Evolutionary conservation across 2,888 invertebrate species (phyloP).

Genomic region (Psococerastis gibbosa): DNA sequence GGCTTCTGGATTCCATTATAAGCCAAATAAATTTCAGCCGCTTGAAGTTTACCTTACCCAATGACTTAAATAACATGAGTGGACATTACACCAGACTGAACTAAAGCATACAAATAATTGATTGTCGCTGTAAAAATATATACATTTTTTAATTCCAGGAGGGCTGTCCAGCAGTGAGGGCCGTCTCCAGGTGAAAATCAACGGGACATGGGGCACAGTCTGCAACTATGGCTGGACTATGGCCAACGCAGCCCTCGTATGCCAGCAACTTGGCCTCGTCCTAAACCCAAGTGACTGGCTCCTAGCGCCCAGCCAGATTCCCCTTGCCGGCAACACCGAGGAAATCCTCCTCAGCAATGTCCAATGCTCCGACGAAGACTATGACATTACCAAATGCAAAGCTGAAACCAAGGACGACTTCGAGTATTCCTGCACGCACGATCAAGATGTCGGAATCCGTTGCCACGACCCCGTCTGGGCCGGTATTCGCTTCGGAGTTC

Average conservation of each 20-base stretch:
- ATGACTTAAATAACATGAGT: no score
- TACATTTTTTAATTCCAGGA: not conserved
- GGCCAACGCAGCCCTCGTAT: conserved; percentile 77
- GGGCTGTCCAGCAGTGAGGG: not conserved
- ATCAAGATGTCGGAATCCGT: conserved; percentile 70
- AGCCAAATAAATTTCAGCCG: no score
- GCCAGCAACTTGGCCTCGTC: conserved; percentile 84
- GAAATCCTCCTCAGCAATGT: conserved; percentile 68
- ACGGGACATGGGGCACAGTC: conserved; percentile 89
- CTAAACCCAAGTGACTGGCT: conserved; percentile 86
- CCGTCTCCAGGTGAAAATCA: conserved; percentile 43
- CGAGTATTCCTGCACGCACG: conserved; percentile 73
- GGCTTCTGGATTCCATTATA: no score
- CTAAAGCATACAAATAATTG: conserved; percentile 51
- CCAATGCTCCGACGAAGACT: conserved; percentile 75
- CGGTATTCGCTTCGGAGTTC: conserved; percentile 72
- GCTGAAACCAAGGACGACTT: conserved; percentile 59
- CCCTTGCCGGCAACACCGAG: conserved; percentile 54
- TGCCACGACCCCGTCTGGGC: conserved; percentile 91
- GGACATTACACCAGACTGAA: no score
- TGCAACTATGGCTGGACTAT: conserved; percentile 94
- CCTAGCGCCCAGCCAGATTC: conserved; percentile 63
- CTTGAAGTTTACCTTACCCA: no score
- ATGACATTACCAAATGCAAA: conserved; percentile 72
- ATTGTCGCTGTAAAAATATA: no score